Conservation (phyloP, 2,113 vertebrate genomes). For the Mastomys coucha region DNA sequence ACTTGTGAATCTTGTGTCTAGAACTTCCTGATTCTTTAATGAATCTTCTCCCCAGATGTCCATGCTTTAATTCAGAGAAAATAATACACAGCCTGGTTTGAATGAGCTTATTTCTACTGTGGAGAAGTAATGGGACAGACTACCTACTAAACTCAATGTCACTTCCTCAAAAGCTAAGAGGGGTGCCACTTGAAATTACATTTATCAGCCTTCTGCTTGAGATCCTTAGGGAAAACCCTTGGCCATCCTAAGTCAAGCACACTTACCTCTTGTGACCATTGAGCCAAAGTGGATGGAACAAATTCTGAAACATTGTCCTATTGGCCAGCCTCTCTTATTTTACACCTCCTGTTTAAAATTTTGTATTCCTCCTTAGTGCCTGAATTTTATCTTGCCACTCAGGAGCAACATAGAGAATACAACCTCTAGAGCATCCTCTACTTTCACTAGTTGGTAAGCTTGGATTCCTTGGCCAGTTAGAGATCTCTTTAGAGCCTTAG, state of each 20-base stretch:
- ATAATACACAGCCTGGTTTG: neutral
- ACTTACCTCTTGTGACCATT: neutral
- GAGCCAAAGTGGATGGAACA: neutral
- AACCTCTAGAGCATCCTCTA: neutral
- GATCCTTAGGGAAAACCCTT: neutral
- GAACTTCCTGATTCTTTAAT: neutral
- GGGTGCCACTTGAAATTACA: neutral
- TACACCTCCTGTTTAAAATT: neutral
- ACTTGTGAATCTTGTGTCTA: neutral
- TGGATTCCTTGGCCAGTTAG: neutral
- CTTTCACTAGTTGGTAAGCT: neutral
- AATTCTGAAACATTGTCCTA: neutral
- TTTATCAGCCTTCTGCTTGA: neutral
- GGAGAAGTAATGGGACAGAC: neutral
- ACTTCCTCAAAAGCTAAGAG: neutral
- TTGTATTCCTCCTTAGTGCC: neutral
- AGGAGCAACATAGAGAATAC: no score
- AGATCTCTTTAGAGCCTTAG: neutral
- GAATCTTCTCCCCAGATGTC: neutral
- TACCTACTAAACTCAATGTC: neutral
- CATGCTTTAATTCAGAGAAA: neutral
- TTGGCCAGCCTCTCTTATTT: neutral
- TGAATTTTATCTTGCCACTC: neutral
- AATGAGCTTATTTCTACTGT: neutral
- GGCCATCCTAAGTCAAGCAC: neutral